Conservation (phyloP, 2,797 vertebrate species). For the Thaleichthys pacificus region DNA sequence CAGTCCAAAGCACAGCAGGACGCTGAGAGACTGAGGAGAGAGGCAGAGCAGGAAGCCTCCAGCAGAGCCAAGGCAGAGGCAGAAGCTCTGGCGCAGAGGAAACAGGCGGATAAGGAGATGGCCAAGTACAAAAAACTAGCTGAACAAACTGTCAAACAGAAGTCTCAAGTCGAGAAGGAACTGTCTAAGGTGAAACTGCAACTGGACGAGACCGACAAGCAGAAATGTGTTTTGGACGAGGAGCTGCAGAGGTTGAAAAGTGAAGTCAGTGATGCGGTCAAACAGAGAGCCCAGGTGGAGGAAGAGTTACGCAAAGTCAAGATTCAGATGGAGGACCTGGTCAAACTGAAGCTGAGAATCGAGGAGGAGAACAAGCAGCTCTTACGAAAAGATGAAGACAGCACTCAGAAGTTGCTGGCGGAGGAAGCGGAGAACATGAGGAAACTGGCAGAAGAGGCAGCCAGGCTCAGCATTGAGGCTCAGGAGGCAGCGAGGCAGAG, state of each 20-base stretch:
- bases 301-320: constrained; percentile 88
- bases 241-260: constrained; percentile 92
- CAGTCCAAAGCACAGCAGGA: constrained; percentile 82
- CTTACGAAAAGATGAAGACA: constrained; percentile 87
- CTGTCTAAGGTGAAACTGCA: constrained; percentile 81
- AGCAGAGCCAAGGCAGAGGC: constrained; percentile 85
- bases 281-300: constrained; percentile 88
- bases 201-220: constrained; percentile 91
- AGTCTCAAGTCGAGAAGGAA: constrained; percentile 90
- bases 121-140: constrained; percentile 91
- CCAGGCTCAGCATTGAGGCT: constrained; percentile 83
- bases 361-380: constrained; percentile 89
- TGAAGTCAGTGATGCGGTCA: constrained; percentile 83
- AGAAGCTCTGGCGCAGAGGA: constrained; percentile 85
- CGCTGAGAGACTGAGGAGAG: constrained; percentile 85
- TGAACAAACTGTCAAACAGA: constrained; percentile 87
- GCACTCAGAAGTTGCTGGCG: constrained; percentile 82
- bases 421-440: constrained; percentile 96
- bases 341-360: constrained; percentile 85
- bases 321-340: constrained; percentile 90
- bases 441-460: constrained; percentile 89
- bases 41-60: constrained; percentile 85
- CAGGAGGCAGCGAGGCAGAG: constrained; percentile 89
- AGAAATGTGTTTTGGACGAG: constrained; percentile 86
- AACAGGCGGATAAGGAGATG: constrained; percentile 89